phyloP scores from a whole-genome alignment of 2,888 invertebrate species.

The Argyresthia goedartella region DNA sequence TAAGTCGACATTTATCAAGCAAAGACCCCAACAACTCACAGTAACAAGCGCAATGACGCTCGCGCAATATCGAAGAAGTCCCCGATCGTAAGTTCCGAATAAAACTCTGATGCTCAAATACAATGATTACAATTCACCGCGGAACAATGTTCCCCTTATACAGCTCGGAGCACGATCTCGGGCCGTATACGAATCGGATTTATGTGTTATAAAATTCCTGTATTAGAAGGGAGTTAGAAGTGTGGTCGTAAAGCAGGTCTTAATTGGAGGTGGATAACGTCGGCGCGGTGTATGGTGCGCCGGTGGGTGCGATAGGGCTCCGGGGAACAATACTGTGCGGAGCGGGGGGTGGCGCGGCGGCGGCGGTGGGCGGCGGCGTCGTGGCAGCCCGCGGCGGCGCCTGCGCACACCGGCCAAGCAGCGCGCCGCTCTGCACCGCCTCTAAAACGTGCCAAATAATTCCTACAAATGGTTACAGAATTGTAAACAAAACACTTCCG shows the following conservation, averaged over 20 bases:
- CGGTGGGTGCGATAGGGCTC: no score
- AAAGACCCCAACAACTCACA: conserved; percentile 1
- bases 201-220: conserved; percentile 34
- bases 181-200: conserved; percentile 28
- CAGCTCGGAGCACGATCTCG: conserved; percentile 21
- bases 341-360: conserved; percentile 15
- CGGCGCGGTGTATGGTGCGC: conserved; percentile 53
- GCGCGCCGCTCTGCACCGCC: no score
- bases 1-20: conserved; percentile 1
- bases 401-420: conserved; percentile 15
- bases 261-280: conserved; percentile 40
- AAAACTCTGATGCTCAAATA: conserved; percentile 1
- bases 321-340: no score
- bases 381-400: conserved; percentile 34
- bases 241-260: conserved; percentile 40
- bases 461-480: conserved; percentile 9
- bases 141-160: conserved; percentile 20
- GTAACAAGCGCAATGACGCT: conserved; percentile 1
- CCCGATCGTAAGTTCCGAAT: not conserved
- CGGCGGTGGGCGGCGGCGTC: conserved; percentile 44
- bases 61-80: not conserved
- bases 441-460: conserved; percentile 21
- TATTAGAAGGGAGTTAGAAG: conserved; percentile 35
- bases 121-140: conserved; percentile 17
- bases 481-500: conserved; percentile 2